Base-by-base conservation (phyloP, 2,797 vertebrate species). In the Saxicola maurus region DNA sequence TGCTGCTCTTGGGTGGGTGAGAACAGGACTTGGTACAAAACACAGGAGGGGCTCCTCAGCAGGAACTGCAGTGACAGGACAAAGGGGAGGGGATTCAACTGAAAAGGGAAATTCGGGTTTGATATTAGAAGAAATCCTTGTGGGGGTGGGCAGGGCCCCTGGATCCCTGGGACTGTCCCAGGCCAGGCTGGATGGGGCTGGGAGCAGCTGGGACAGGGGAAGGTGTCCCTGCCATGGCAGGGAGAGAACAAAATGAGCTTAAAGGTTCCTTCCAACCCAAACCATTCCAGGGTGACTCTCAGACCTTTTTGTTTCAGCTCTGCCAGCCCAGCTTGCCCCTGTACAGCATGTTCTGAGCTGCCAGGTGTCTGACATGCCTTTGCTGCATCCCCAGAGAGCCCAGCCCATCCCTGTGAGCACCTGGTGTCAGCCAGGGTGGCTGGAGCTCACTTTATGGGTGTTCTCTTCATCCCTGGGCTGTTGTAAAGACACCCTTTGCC, bases 341-440 rank as follows among this genome's bases (percentile, higher is more conserved):
- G 28, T 17, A 0, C 11, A 4, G 52, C 8, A 1, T 1, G 31
- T 24, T 38, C 23, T 24, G 61, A 33, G 28, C 23, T 48, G 24
- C 25, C 45, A 7, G 49, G 1, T 31, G 0, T 0, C 46, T 51
- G 15, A 7, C 14, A 13, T 15, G n/a, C 46, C 51, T 72, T 40
- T 23, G 18, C 60, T 11, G 49, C 4, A 7, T 30, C 46, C 84
- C 62, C 31, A 5, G 31, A 49, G 38, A 89, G 48, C 68, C 48
- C 5, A 6, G 3, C 0, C n/a, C n/a, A 15, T 20, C 48, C 66
- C 27, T 38, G 20, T 0, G 0, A 11, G 25, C 5, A 0, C 27
- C 25, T 20, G 4, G 6, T 13, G 64, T 30, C 51, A 19, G 17
- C 64, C 9, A 1, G 35, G 10, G 10, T 40, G 78, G 5, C 31